Evolutionary conservation across 1,140 invertebrate genomes (phyloP), one percentile per base, ranked within the genome.

Genomic region (Drosophila virilis): DNA sequence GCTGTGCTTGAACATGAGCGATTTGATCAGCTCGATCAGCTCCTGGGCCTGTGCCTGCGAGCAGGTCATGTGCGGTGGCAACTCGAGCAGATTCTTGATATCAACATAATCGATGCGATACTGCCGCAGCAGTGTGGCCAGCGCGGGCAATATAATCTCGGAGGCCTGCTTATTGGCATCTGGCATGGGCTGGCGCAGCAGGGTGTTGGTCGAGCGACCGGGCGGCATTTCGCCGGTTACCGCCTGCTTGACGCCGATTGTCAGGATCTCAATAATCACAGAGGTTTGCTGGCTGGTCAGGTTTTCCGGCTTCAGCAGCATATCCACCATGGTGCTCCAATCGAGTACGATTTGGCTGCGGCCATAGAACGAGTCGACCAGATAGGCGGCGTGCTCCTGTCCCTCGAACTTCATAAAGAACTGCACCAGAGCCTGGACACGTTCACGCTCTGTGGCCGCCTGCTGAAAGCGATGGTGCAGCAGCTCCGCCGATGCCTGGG

Each of bases 331-430:
- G 40, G 54, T 28, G 1, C 45, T 1, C 82, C 82, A 86, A 6
- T 62, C 68, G 1, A 73, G 4, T 1, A 85, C 12, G 8, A 65
- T 15, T 2, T 65, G 15, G 17, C 33, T 78, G 12, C 7, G n/a
- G 0, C 58, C 64, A 8, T 55, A 57, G 6, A 76, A 50, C 0
- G 82, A 33, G 52, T 85, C 82, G 7, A 85, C 78, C 7, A 86
- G 40, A 43, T 81, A 78, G 6, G 71, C 71, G 10, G 67, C 57
- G 33, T 81, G 82, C 5, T 86, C 82, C 1, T 78, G 75, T 8
- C 61, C 33, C 1, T 48, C 22, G 4, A 60, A 51, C 3, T 42
- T 7, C 1, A 58, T 8, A 13, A 67, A 81, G 8, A 78, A 67
- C 13, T 59, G 10, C 8, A 81, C n/a, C 13, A 85, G 22, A 0